A percentile compares a stretch with the other conserved stretches of the same genome.
Evolutionary conservation across 1,140 invertebrate genomes (phyloP).

Genomic region (Procambarus virginalis): DNA sequence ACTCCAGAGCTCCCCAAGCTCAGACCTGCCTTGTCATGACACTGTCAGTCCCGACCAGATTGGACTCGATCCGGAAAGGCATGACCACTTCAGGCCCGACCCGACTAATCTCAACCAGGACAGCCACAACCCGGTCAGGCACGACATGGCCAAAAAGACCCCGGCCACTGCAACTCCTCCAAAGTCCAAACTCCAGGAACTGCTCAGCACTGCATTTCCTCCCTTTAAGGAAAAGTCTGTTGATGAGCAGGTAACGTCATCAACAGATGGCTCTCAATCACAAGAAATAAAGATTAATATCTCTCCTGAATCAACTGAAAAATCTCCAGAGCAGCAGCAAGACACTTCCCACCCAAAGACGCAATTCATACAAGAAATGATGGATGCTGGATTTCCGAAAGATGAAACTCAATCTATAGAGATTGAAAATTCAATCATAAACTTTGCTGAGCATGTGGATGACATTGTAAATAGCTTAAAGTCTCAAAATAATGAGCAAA

Average conservation of each 20-base stretch:
- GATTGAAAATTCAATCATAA: neutral
- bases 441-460: neutral
- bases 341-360: neutral
- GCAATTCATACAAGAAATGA: neutral
- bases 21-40: neutral
- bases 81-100: no score
- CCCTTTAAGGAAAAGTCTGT: neutral
- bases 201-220: neutral
- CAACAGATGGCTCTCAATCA: neutral
- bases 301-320: neutral
- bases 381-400: neutral
- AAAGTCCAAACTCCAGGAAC: constrained; percentile 8
- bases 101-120: no score
- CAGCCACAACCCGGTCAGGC: neutral
- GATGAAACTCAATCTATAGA: neutral
- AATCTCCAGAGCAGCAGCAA: neutral
- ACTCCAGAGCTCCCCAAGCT: neutral
- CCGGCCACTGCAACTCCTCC: neutral
- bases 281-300: neutral
- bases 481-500: neutral
- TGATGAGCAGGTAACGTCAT: neutral
- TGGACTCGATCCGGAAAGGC: no score
- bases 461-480: neutral
- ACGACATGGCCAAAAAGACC: neutral
- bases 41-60: no score